Base-by-base conservation (phyloP, 2,113 vertebrate genomes). In the Gobio gobio region DNA sequence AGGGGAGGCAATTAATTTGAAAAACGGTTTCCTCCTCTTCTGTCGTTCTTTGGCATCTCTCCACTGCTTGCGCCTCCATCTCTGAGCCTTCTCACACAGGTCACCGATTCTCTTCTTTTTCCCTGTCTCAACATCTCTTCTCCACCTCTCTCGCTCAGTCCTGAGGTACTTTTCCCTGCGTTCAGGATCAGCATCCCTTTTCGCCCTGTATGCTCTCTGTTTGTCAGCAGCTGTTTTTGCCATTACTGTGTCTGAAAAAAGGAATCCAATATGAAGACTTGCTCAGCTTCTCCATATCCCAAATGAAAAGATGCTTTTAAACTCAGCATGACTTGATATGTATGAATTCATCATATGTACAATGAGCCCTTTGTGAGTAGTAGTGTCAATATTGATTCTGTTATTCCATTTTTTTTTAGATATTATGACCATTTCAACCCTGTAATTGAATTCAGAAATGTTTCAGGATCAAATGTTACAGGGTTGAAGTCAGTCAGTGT, bases 21-120 rank as follows among this genome's bases (percentile, higher is more conserved):
- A 54, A 83, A 86, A 18, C 2, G 54, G 54, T 56, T 56, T 56
- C 45, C 77, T 84, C 63, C 43, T 79, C 72, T 84, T 84, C 40
- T 73, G 78, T 54, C 86, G 79, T 54, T 82, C 56, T 81, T 87
- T 83, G 45, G 83, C 78, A 1, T 87, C 86, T 61, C 78, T 85
- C 83, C 86, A 87, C 70, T 82, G 75, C 56, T 87, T 87, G 36
- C 83, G 76, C 58, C 84, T 78, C 68, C 66, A 61, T 47, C 58
- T 61, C 70, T 87, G 82, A 49, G 56, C 82, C 72, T 64, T 84
- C 20, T 63, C 82, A 76, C 86, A 64, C 56, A 78, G 43, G 83
- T 81, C 82, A 75, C 64, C 73, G 63, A 84, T 83, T 78, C 22
- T 84, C 70, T 75, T 80, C 83, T 63, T 87, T 83, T 80, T 73